phyloP scores from a whole-genome alignment of 2,113 vertebrate species.

The Excalfactoria chinensis region DNA sequence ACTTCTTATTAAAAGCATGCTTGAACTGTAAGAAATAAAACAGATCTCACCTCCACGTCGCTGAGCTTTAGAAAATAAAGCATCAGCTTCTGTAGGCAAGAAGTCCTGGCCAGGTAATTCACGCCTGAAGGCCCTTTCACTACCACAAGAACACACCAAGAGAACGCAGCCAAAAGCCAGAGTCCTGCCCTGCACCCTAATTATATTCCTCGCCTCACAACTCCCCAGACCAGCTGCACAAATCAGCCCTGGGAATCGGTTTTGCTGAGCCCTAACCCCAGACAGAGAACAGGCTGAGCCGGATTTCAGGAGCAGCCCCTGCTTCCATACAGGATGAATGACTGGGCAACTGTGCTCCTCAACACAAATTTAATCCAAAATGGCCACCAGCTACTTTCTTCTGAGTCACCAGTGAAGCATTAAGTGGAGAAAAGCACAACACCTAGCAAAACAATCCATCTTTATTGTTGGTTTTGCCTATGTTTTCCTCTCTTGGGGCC shows the following conservation, averaged over 20 bases:
- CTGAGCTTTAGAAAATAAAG: not conserved
- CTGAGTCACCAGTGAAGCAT: not conserved
- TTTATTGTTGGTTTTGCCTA: not conserved
- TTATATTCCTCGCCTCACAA: rapidly evolving
- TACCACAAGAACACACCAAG: not conserved
- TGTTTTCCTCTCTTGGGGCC: rapidly evolving
- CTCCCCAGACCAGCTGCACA: not conserved
- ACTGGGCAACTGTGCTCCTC: not conserved
- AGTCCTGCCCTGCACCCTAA: not conserved
- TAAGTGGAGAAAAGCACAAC: not conserved
- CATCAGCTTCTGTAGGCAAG: not conserved
- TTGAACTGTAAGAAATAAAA: not conserved
- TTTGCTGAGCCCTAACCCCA: not conserved
- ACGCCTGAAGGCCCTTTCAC: not conserved
- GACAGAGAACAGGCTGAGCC: not conserved
- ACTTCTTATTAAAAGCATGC: not conserved
- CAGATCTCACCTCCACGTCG: not conserved
- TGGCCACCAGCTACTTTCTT: not conserved
- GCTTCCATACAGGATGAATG: not conserved
- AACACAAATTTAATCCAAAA: not conserved
- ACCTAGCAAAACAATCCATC: not conserved
- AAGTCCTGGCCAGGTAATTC: not conserved
- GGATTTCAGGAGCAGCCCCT: not conserved
- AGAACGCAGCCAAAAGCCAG: not conserved
- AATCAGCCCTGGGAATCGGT: not conserved